Evolutionary conservation across 53 echinoderm and acorn worm genomes (phyloP), one percentile per base, ranked within the genome.

Genomic region (Henricia sp.): DNA sequence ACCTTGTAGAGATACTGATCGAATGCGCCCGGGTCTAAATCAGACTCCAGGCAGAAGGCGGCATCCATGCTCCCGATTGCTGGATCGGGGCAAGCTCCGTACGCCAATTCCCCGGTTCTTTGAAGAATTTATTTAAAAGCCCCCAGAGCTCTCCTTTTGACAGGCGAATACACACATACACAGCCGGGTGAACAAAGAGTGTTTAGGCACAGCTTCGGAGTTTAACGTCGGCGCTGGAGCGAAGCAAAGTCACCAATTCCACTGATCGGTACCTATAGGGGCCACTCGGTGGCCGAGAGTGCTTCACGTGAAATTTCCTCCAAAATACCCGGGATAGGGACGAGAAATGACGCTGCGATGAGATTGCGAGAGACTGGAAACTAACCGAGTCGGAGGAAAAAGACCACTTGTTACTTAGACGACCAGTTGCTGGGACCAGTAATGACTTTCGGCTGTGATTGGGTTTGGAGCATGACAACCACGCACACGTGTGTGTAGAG

Each of bases 1-100:
- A 86, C 86, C 86, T 86, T 86, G 67, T 75, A 86, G 67, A 86
- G 67, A 76, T 86, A 86, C 68, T 86, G 86, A 76, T 86, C 86
- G 67, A 86, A 86, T 29, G 76, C 76, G 37, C 86, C 76, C 43
- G 85, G 72, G 73, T 85, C 85, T 38, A 86, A 76, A 41, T 86
- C 86, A 55, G 46, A 75, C 86, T 86, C 86, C 68, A 86, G 54
- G 68, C 86, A 67, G 55, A 86, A 86, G 3, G 68, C 86, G n/a
- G 67, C 76, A 58, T 86, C 86, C 86, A 86, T 86, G 71, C 86
- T 86, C 65, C 75, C 53, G n/a, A n/a, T n/a, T n/a, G n/a, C n/a
- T n/a, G n/a, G n/a, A n/a, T n/a, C n/a, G 37, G 83, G 33, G 24
- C 68, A 36, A 41, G 69, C 68, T 68, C 38, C 38, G 37, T 17